Evolutionary conservation across 2,797 vertebrate genomes (phyloP).

Genomic region (Coendou prehensilis): DNA sequence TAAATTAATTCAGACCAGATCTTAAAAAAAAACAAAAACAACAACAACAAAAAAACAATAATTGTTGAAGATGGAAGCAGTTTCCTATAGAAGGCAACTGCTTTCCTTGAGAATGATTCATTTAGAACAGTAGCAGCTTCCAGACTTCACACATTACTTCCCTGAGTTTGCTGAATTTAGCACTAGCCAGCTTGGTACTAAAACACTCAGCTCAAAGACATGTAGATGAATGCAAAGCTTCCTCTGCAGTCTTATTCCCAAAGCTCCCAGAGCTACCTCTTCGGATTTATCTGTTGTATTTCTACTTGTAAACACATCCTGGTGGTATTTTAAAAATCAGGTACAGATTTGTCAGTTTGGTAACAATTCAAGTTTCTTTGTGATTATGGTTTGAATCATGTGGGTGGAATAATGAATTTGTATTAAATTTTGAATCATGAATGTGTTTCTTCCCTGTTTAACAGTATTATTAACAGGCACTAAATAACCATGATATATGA

Average conservation of each 20-base stretch:
- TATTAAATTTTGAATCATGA: constrained; percentile 43
- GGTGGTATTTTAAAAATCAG: constrained; percentile 64
- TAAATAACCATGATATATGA: constrained; percentile 55
- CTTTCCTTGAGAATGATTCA: constrained; percentile 70
- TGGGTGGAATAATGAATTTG: constrained; percentile 50
- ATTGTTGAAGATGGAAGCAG: constrained; percentile 68
- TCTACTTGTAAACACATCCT: constrained; percentile 65
- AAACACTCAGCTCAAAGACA: constrained; percentile 79
- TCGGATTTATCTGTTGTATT: constrained; percentile 65
- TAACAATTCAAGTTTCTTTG: constrained; percentile 30
- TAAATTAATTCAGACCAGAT: constrained; percentile 68
- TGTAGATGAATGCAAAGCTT: constrained; percentile 77
- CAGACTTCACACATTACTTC: constrained; percentile 79
- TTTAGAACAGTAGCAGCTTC: constrained; percentile 78
- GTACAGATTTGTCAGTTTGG: constrained; percentile 23
- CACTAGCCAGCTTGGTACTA: constrained; percentile 77
- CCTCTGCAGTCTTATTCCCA: constrained; percentile 55
- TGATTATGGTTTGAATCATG: constrained; percentile 29
- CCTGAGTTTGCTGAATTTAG: constrained; percentile 74
- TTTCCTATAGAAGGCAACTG: constrained; percentile 72
- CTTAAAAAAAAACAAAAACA: neutral
- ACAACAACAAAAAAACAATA: neutral
- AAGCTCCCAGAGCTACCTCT: constrained; percentile 25
- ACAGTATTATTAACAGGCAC: neutral
- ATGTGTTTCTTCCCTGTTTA: constrained; percentile 31